Percentiles rank a stretch among this genome's conserved stretches.
Evolutionary conservation across 2,113 vertebrate species (phyloP).

Genomic region (Hyperoodon ampullatus): DNA sequence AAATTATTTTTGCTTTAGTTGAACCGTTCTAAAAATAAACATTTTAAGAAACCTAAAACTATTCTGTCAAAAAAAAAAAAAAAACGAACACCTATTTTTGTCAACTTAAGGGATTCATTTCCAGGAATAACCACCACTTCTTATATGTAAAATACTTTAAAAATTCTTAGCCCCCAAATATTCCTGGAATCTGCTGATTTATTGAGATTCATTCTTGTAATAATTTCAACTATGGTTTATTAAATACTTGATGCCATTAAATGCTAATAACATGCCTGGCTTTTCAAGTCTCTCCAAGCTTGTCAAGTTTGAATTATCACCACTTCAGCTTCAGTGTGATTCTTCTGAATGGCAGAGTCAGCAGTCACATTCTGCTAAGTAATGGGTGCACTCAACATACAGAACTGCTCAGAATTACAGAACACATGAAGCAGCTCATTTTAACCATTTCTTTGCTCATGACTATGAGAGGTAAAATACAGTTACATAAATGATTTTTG

Average conservation of each 20-base stretch:
- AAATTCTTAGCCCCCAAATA: neutral
- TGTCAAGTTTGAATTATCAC: slow-evolving; percentile 44
- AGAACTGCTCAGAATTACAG: neutral
- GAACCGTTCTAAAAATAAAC: slow-evolving; percentile 49
- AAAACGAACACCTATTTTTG: neutral
- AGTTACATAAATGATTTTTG: neutral
- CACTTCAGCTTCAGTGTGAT: neutral
- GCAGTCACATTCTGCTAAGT: neutral
- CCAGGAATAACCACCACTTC: slow-evolving; percentile 43
- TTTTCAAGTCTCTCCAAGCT: slow-evolving; percentile 5
- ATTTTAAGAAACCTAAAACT: slow-evolving; percentile 39
- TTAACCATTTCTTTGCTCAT: neutral
- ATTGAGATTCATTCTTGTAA: slow-evolving; percentile 63
- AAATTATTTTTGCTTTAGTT: slow-evolving; percentile 43
- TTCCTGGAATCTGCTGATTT: slow-evolving; percentile 63
- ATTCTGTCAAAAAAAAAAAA: neutral
- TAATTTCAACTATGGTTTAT: slow-evolving; percentile 13
- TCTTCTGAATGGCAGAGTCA: slow-evolving; percentile 13
- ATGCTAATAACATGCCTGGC: slow-evolving; percentile 31
- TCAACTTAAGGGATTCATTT: slow-evolving; percentile 44
- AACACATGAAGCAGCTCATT: neutral
- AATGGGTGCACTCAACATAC: neutral
- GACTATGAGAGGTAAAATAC: neutral
- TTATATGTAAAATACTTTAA: slow-evolving; percentile 34
- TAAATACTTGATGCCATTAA: slow-evolving; percentile 61